These are phyloP conservation scores for Trisateles emortualis DNA, from an alignment of 2,888 invertebrate species.

Conservation along the genomic window DNA sequence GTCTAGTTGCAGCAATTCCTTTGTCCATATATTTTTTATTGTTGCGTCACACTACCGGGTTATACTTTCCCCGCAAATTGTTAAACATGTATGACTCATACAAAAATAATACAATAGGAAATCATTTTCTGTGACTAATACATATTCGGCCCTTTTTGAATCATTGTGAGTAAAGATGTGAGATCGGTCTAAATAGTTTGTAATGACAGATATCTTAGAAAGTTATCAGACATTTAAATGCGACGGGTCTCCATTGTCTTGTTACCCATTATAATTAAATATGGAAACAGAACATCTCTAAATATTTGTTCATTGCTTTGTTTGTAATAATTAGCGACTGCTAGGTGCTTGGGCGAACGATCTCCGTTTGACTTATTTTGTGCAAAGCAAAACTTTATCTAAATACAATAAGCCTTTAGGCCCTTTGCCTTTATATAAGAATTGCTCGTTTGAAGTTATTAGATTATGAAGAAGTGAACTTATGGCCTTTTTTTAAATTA, in stretches of 20 bases:
- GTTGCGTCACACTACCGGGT: slow-evolving; percentile 79
- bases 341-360: no score
- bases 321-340: no score
- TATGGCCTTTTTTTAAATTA: no score
- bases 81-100: slow-evolving; percentile 68
- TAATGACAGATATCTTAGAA: slow-evolving; percentile 46
- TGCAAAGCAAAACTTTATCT: background rate
- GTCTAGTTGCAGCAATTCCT: slow-evolving; percentile 75
- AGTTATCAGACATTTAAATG: slow-evolving; percentile 49
- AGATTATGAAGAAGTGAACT: no score
- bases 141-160: slow-evolving; percentile 45
- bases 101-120: slow-evolving; percentile 64
- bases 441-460: no score
- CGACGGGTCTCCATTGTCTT: slow-evolving; percentile 31
- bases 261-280: slow-evolving; percentile 24
- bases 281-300: slow-evolving; percentile 5
- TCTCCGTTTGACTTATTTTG: no score
- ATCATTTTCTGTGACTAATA: slow-evolving; percentile 65
- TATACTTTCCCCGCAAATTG: slow-evolving; percentile 81
- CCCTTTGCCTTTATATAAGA: no score
- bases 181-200: slow-evolving; percentile 33
- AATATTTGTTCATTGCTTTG: background rate
- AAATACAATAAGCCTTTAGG: no score
- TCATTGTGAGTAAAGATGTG: slow-evolving; percentile 37
- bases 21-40: slow-evolving; percentile 82